Conservation (phyloP, 2,113 vertebrate genomes). For the Sclerurus mexicanus region DNA sequence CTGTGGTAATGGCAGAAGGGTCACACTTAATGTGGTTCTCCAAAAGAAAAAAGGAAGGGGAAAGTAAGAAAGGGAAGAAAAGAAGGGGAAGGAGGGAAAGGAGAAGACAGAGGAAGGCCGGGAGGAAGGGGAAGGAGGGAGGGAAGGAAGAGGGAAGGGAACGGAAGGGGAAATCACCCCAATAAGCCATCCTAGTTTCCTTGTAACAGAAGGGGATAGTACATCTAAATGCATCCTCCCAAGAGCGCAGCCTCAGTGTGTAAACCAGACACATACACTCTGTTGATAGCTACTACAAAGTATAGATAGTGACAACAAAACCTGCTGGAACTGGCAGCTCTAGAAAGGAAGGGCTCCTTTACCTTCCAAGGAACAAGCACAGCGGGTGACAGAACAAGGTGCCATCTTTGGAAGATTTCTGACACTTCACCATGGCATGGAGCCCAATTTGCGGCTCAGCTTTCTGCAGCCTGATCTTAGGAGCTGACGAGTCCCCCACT, state of each 20-base stretch:
- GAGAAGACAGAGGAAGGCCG: not conserved
- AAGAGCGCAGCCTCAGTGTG: not conserved
- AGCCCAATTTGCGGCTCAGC: not conserved
- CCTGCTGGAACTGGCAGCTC: not conserved
- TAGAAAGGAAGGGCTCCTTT: not conserved
- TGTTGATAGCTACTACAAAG: constrained; percentile 2
- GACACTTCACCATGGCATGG: accelerated
- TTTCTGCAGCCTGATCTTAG: not conserved
- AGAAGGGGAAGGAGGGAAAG: not conserved
- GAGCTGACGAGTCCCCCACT: not conserved
- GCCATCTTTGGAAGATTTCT: not conserved
- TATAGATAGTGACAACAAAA: not conserved
- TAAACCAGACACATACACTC: not conserved
- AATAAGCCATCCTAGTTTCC: not conserved
- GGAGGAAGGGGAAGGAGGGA: not conserved
- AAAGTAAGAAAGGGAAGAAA: not conserved
- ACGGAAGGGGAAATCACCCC: not conserved
- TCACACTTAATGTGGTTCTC: not conserved
- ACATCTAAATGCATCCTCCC: not conserved
- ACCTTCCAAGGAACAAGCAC: not conserved
- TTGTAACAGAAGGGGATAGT: not conserved
- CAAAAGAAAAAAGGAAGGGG: not conserved
- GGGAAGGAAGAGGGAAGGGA: not conserved
- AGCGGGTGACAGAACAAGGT: not conserved
- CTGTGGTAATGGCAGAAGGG: not conserved